Percentiles rank a stretch among this genome's conserved stretches.
phyloP scores from a whole-genome alignment of 2,113 vertebrate species.

The Semnornis frantzii region DNA sequence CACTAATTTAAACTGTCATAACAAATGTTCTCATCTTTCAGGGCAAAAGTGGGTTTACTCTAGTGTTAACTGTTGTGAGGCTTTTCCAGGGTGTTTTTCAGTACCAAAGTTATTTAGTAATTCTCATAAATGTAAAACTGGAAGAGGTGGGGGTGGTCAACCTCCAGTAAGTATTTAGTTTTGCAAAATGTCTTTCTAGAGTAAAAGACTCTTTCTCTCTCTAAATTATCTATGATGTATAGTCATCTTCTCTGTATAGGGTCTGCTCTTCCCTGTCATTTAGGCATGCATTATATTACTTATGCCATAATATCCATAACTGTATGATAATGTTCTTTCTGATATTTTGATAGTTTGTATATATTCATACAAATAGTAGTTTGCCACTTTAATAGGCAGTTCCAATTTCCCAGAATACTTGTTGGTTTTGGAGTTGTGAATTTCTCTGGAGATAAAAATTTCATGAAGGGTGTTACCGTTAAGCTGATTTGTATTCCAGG shows the following conservation, averaged over 20 bases:
- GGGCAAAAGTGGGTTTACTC: not conserved
- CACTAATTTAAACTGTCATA: not conserved
- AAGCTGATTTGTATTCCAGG: slow-evolving; percentile 6
- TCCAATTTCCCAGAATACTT: not conserved
- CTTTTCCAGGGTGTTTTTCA: not conserved
- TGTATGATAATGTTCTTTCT: not conserved
- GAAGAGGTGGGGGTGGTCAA: not conserved
- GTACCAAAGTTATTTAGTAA: not conserved
- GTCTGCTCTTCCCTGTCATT: not conserved
- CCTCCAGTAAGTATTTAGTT: not conserved
- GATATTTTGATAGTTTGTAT: not conserved
- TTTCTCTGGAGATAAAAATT: slow-evolving; percentile 29
- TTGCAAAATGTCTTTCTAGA: not conserved
- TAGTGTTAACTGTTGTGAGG: not conserved
- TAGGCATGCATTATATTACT: not conserved
- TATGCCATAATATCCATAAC: not conserved
- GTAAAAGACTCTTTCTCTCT: not conserved
- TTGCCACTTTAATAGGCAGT: not conserved
- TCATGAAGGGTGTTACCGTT: not conserved
- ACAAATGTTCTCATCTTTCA: not conserved
- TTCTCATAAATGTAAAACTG: not conserved
- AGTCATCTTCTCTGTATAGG: not conserved
- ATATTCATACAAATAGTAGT: not conserved
- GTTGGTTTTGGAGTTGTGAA: not conserved
- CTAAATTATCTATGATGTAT: not conserved